Evolutionary conservation across 1,140 invertebrate species (phyloP).

Genomic region (Cyclargus thomasi): DNA sequence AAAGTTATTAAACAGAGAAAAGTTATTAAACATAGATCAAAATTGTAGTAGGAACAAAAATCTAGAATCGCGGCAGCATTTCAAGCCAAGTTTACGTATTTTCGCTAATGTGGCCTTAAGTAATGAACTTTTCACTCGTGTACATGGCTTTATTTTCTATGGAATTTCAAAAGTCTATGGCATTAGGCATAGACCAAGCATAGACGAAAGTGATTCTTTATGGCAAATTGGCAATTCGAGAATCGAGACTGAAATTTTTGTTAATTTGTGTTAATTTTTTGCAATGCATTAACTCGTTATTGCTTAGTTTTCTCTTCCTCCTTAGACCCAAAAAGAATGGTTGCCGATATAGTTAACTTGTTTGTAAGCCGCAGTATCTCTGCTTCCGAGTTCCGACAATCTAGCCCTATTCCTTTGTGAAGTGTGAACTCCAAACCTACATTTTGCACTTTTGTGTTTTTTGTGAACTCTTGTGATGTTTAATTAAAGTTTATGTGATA

Average conservation of each 20-base stretch:
- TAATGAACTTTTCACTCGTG: too few relatives aligned
- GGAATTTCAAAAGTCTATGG: too few relatives aligned
- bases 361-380: neutral
- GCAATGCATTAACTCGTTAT: neutral
- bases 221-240: conserved; percentile 5
- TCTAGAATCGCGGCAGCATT: too few relatives aligned
- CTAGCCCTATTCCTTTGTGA: conserved; percentile 46
- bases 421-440: conserved; percentile 34
- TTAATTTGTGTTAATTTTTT: neutral
- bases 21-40: too few relatives aligned
- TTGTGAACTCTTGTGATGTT: conserved; percentile 19
- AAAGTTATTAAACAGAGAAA: too few relatives aligned
- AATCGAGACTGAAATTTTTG: neutral
- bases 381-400: neutral
- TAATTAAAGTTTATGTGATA: conserved; percentile 4
- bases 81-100: too few relatives aligned
- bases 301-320: neutral
- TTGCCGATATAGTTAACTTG: neutral
- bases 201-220: too few relatives aligned
- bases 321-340: neutral
- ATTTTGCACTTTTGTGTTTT: conserved; percentile 28
- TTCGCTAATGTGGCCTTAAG: too few relatives aligned
- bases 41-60: too few relatives aligned
- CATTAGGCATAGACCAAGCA: too few relatives aligned
- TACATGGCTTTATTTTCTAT: too few relatives aligned